A percentile compares a stretch with the other conserved stretches of the same genome.
Evolutionary conservation across 2,113 vertebrate species (phyloP).

Genomic region (Accipiter virgatus): DNA sequence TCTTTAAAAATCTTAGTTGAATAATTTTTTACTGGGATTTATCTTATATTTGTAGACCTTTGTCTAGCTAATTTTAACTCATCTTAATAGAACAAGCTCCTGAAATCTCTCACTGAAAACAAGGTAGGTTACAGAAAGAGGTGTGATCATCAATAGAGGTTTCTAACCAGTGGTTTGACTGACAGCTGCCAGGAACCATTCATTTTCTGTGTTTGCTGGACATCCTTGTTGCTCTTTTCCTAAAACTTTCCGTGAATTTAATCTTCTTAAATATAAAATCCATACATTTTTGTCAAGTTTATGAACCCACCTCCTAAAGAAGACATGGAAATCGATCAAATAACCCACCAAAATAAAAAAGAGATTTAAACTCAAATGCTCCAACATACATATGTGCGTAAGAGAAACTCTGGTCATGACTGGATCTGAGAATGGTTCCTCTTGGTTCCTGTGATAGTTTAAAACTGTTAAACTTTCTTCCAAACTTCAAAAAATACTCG

Average conservation of each 20-base stretch:
- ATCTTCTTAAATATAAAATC: background rate
- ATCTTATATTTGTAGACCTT: background rate
- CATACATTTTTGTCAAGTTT: background rate
- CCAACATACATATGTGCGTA: fast-evolving
- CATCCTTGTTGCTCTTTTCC: background rate
- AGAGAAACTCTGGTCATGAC: background rate
- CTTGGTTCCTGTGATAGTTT: background rate
- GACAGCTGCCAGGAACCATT: background rate
- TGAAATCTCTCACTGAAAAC: conserved; percentile 16
- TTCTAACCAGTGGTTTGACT: background rate
- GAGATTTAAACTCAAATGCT: background rate
- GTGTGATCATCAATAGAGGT: background rate
- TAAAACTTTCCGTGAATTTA: background rate
- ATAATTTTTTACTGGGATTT: background rate
- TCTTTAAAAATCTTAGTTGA: background rate
- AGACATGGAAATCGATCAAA: background rate
- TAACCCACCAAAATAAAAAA: background rate
- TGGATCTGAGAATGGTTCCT: background rate
- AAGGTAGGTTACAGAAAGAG: background rate
- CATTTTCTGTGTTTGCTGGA: background rate
- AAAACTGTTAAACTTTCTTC: background rate
- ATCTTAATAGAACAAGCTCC: background rate
- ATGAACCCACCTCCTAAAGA: background rate
- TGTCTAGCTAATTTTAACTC: background rate
- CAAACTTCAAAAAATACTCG: background rate